These are phyloP conservation scores for Gambusia holbrooki DNA, from an alignment of 2,113 vertebrate species.

Conservation along the genomic window DNA sequence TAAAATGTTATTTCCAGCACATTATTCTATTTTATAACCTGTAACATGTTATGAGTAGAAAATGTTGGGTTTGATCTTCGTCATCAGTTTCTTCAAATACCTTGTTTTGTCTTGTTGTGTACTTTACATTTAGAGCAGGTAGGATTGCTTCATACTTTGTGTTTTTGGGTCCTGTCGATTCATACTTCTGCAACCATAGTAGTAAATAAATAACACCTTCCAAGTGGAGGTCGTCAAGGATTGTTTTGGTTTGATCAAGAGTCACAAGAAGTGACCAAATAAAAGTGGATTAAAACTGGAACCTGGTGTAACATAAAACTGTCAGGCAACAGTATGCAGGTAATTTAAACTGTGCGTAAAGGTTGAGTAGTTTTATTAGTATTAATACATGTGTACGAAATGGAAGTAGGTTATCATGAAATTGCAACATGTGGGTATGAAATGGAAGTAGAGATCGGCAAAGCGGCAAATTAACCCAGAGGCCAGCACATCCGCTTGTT, in stretches of 20 bases:
- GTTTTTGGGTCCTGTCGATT: too few relatives aligned
- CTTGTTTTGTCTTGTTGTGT: not conserved
- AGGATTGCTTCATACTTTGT: too few relatives aligned
- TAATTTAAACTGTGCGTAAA: too few relatives aligned
- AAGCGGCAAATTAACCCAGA: not conserved
- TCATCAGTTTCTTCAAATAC: conserved; percentile 4
- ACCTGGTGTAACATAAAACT: too few relatives aligned
- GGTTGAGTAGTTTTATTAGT: too few relatives aligned
- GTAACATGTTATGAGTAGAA: not conserved
- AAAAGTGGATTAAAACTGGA: too few relatives aligned
- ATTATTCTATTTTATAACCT: not conserved
- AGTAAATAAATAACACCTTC: too few relatives aligned
- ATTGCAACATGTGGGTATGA: too few relatives aligned
- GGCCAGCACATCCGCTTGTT: not conserved
- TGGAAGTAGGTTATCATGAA: not conserved
- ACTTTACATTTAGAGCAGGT: not conserved
- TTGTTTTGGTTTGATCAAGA: not conserved
- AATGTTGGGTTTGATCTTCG: not conserved
- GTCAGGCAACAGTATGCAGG: too few relatives aligned
- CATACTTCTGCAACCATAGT: too few relatives aligned
- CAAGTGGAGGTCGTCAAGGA: not conserved
- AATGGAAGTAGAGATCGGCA: not conserved
- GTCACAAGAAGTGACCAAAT: not conserved
- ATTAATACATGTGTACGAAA: not conserved
- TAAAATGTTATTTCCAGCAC: not conserved